These are phyloP conservation scores for Zaprionus tsacasi DNA, from an alignment of 1,140 invertebrate species.

Conservation along the genomic window DNA sequence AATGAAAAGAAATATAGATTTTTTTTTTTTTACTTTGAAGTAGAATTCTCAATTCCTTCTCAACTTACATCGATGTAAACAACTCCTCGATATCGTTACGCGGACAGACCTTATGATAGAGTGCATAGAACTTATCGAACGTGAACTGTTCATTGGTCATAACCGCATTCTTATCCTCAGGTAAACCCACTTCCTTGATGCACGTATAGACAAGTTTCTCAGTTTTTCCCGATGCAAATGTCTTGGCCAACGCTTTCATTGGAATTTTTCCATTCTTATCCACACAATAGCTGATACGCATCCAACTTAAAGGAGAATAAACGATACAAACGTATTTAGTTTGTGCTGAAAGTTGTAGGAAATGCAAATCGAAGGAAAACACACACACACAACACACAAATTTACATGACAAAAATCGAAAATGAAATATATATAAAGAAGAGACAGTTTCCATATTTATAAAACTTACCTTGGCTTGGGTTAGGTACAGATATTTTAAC, in stretches of 20 bases:
- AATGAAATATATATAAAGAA: not conserved
- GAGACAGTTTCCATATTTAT: too few species aligned
- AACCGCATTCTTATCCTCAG: conserved; percentile 98
- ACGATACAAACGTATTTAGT: not conserved
- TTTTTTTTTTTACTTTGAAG: too few species aligned
- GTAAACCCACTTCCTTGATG: conserved; percentile 95
- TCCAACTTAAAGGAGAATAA: conserved; percentile 89
- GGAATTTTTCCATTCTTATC: conserved; percentile 98
- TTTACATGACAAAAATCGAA: too few species aligned
- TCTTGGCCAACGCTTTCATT: conserved; percentile 97
- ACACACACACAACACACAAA: not conserved
- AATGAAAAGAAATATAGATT: too few species aligned
- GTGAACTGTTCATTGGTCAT: conserved; percentile 98
- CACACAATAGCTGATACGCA: conserved; percentile 96
- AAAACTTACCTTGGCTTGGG: not conserved
- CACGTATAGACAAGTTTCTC: conserved; percentile 99
- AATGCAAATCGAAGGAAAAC: not conserved
- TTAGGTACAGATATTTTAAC: too few species aligned
- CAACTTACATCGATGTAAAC: conserved; percentile 96
- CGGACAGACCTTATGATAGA: conserved; percentile 99
- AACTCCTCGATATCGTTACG: conserved; percentile 99
- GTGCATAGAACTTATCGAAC: conserved; percentile 99
- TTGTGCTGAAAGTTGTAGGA: not conserved
- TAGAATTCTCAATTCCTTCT: not conserved
- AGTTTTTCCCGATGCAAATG: conserved; percentile 98